Conservation (phyloP, 2,888 invertebrate genomes). For the Aleiodes leptofemur region DNA sequence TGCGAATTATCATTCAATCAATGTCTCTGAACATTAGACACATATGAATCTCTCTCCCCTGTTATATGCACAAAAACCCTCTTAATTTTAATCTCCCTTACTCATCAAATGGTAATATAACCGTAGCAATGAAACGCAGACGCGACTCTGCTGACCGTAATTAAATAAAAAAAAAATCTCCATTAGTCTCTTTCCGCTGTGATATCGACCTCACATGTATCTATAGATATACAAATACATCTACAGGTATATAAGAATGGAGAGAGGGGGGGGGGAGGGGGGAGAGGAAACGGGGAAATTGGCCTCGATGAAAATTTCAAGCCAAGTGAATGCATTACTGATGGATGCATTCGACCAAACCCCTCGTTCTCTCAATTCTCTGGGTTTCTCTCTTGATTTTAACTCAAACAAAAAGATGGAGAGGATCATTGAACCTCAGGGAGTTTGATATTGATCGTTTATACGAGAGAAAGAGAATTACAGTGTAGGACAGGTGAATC, state of each 20-base stretch:
- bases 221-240: not conserved
- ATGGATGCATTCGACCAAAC: conserved; percentile 5
- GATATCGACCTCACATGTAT: conserved; percentile 6
- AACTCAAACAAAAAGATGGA: not conserved
- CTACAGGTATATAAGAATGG: conserved; percentile 11
- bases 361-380: not conserved
- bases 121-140: conserved; percentile 31
- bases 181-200: conserved; percentile 29
- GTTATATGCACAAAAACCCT: not conserved
- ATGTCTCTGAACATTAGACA: conserved; percentile 18
- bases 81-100: conserved; percentile 14
- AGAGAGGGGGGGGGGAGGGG: too few relatives aligned
- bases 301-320: conserved; percentile 17
- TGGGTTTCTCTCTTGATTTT: not conserved
- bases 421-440: conserved; percentile 26
- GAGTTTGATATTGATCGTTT: not conserved
- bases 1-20: conserved; percentile 23
- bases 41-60: conserved; percentile 7
- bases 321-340: conserved; percentile 18
- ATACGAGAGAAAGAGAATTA: not conserved
- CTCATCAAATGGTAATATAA: conserved; percentile 24
- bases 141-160: conserved; percentile 20
- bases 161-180: conserved; percentile 33
- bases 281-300: conserved; percentile 18
- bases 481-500: not conserved